Evolutionary conservation across 2,797 vertebrate genomes (phyloP).

Genomic region (Myotis planiceps): DNA sequence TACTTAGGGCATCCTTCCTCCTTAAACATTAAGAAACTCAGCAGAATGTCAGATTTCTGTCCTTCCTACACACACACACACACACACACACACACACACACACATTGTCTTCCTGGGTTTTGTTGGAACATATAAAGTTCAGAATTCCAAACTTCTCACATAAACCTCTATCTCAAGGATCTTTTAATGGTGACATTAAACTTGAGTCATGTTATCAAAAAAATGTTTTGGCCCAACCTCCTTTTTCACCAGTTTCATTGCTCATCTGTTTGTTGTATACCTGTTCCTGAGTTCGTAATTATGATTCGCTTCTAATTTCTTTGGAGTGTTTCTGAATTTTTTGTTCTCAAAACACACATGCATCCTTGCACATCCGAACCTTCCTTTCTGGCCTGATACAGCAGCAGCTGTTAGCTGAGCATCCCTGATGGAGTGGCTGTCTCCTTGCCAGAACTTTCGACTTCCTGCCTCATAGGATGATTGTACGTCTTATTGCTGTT

Average conservation of each 20-base stretch:
- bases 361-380: not conserved
- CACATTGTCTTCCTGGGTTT: not conserved
- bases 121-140: not conserved
- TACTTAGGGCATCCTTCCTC: not conserved
- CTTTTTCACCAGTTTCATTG: not conserved
- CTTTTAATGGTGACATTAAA: not conserved
- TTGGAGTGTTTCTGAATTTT: not conserved
- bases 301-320: not conserved
- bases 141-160: not conserved
- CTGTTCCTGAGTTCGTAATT: not conserved
- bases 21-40: not conserved
- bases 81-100: no score
- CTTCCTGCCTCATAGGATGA: not conserved
- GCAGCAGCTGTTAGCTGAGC: not conserved
- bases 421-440: not conserved
- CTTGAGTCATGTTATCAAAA: not conserved
- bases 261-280: not conserved
- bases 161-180: not conserved
- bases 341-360: not conserved
- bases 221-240: not conserved
- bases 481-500: not conserved
- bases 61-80: accelerated
- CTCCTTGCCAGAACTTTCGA: not conserved
- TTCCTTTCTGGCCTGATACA: not conserved
- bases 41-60: not conserved